A percentile compares a stretch with the other conserved stretches of the same genome.
These are phyloP conservation scores for Capitella teleta DNA, from an alignment of 1,140 invertebrate genomes.

Conservation along the genomic window DNA sequence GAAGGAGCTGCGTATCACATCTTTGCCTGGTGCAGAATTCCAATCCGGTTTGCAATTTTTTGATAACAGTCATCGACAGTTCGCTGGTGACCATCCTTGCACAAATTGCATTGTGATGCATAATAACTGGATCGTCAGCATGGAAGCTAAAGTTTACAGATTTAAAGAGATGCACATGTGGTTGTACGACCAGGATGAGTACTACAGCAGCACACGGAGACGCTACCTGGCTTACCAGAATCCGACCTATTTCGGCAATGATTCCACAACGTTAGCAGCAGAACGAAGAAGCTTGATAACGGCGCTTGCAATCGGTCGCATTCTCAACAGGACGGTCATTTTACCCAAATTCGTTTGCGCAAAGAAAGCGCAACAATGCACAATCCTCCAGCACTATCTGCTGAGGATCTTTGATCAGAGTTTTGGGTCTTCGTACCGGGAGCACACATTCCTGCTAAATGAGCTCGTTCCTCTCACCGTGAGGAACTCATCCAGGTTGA, in stretches of 20 bases:
- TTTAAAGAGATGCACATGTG: conserved; percentile 11
- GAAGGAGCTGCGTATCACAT: not conserved
- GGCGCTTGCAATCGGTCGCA: conserved; percentile 6
- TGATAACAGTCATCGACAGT: not conserved
- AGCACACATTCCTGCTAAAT: too few species aligned
- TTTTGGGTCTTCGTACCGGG: too few species aligned
- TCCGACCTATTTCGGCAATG: not conserved
- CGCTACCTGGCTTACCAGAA: conserved; percentile 11
- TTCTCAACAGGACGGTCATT: conserved; percentile 11
- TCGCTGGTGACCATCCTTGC: not conserved
- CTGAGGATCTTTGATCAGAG: too few species aligned
- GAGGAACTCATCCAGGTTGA: too few species aligned
- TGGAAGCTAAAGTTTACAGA: conserved; percentile 12
- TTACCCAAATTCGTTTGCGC: conserved; percentile 11
- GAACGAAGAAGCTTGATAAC: conserved; percentile 4
- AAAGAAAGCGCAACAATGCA: too few species aligned
- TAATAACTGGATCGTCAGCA: conserved; percentile 12
- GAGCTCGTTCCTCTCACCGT: too few species aligned
- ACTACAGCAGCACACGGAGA: conserved; percentile 2
- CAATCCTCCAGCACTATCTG: too few species aligned
- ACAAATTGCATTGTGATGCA: conserved; percentile 5
- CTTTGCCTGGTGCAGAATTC: not conserved
- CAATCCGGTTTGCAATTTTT: not conserved
- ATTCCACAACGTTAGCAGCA: not conserved
- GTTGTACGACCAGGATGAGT: conserved; percentile 8